Base-by-base conservation (phyloP, 1,140 invertebrate species). In the Macrostomum lignano region DNA sequence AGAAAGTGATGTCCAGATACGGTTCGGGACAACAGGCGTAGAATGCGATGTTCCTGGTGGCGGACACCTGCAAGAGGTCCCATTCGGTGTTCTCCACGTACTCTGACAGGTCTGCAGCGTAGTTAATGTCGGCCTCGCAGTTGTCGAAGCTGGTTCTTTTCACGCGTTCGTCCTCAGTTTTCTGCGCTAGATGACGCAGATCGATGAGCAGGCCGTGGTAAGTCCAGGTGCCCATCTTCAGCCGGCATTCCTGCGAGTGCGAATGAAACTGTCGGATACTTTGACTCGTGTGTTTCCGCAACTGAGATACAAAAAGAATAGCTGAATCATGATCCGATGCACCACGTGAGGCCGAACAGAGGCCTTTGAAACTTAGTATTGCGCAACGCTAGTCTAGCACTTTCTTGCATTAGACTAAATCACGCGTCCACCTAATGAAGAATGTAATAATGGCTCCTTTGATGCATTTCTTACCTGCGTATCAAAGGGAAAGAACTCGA, bases 401-500 rank as follows among this genome's bases (percentile, higher is more conserved):
- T n/a, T n/a, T n/a, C n/a, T n/a, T n/a, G n/a, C n/a, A n/a, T n/a
- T n/a, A n/a, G n/a, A n/a, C n/a, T n/a, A n/a, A n/a, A n/a, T n/a
- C n/a, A n/a, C n/a, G n/a, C n/a, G n/a, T n/a, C n/a, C n/a, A n/a
- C n/a, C n/a, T n/a, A n/a, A n/a, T n/a, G n/a, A n/a, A n/a, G n/a
- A n/a, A n/a, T n/a, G n/a, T n/a, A n/a, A n/a, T n/a, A n/a, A n/a
- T n/a, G n/a, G n/a, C n/a, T n/a, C n/a, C n/a, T n/a, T n/a, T n/a
- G n/a, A n/a, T n/a, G n/a, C n/a, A n/a, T n/a, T n/a, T n/a, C n/a
- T n/a, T n/a, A n/a, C n/a, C 43, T 73, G 70, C n/a, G 49, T 51
- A 44, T 73, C 71, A 34, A 65, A 68, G 0, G 70, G 71, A 70
- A 69, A 73, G 10, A 61, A 49, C 11, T 51, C 50, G 25, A 72